Conservation (phyloP, 2,888 invertebrate species). For the Dione juno region DNA sequence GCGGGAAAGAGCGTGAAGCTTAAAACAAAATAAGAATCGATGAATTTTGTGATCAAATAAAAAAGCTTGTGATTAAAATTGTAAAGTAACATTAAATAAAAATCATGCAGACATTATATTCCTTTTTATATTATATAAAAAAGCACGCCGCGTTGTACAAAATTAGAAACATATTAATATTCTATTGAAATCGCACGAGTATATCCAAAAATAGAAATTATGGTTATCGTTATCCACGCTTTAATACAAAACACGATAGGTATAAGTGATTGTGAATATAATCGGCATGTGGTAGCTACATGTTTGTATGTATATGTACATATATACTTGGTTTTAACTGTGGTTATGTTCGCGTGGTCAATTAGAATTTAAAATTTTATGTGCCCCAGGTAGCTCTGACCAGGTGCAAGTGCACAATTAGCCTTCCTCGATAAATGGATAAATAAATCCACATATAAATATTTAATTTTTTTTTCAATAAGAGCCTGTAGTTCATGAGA, state of each 20-base stretch:
- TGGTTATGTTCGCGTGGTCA: too few species aligned
- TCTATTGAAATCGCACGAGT: constrained; percentile 2
- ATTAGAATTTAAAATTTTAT: too few species aligned
- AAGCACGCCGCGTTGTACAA: neutral
- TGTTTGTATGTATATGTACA: neutral
- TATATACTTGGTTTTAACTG: neutral
- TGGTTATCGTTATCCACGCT: constrained; percentile 11
- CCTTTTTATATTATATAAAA: neutral
- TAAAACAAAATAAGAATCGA: too few species aligned
- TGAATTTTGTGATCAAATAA: too few species aligned
- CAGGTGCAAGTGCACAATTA: too few species aligned
- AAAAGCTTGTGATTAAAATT: neutral
- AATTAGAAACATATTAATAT: constrained; percentile 2
- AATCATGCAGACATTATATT: neutral
- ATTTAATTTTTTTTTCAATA: too few species aligned
- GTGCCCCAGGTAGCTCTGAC: too few species aligned
- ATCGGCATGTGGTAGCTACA: neutral
- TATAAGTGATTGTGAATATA: constrained; percentile 8
- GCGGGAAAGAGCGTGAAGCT: too few species aligned
- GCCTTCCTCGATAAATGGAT: too few species aligned
- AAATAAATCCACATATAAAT: too few species aligned
- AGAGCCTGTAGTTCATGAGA: too few species aligned
- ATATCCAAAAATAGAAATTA: constrained; percentile 8
- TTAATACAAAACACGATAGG: neutral
- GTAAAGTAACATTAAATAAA: neutral